Evolutionary conservation across 2,888 invertebrate genomes (phyloP), one percentile per base, ranked within the genome.

Genomic region (Neoaliturus tenellus): DNA sequence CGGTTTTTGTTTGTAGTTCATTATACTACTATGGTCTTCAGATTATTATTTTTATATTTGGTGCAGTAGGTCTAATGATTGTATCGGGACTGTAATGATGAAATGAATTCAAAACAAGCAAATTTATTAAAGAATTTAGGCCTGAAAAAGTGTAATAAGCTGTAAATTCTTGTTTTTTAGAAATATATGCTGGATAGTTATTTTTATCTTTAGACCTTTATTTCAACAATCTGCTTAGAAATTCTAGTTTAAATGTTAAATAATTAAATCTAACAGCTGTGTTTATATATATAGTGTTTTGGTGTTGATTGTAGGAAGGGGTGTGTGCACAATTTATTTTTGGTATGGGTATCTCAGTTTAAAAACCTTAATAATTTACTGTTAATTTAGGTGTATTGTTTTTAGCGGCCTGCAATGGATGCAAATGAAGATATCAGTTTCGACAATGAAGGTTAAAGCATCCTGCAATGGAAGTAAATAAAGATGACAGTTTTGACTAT

Each of bases 11-110:
- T 51, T 6, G 14, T 10, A 51, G 51, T 51, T 51, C 51, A 51
- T 51, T 51, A 51, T 4, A 4, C 51, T 10, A 51, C 51, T 51
- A 51, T 17, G n/a, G 51, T 51, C n/a, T 51, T n/a, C 51, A 8
- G 51, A 6, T 51, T 51, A 12, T 51, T n/a, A n/a, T 51, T 51
- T 12, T 4, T n/a, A n/a, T 51, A 51, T 51, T 51, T 51, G 17
- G 20, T 51, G 5, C 51, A 51, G 51, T 51, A 51, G 51, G 51
- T n/a, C 51, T 51, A 51, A 51, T 51, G n/a, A 51, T 51, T 51
- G 17, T 51, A 51, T n/a, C 51, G 51, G 51, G 51, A 51, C 51
- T 51, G 51, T 51, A 51, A 51, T 51, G n/a, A 51, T 51, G 20
- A 51, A 51, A 51, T 51, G 20, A 51, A 51, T 51, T 51, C 17